phyloP scores from a whole-genome alignment of 1,140 invertebrate species.

The Epicauta chinensis region DNA sequence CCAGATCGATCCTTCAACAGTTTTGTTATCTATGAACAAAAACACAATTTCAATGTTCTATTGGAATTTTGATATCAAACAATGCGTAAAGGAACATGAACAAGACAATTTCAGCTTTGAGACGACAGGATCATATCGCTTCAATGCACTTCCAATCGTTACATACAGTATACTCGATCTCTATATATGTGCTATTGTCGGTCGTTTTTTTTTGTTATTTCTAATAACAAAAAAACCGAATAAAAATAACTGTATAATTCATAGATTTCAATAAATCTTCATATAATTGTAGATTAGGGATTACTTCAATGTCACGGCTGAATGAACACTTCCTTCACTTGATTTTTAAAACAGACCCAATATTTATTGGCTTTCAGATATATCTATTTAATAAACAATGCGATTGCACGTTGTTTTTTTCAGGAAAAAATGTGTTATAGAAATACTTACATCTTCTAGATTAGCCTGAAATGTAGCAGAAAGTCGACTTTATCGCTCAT shows the following conservation, averaged over 20 bases:
- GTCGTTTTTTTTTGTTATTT: too few relatives aligned
- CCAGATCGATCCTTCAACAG: not conserved
- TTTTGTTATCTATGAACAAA: not conserved
- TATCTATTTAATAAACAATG: constrained; percentile 14
- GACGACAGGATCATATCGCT: too few relatives aligned
- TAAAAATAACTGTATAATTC: constrained; percentile 1
- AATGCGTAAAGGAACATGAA: constrained; percentile 17
- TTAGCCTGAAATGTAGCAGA: too few relatives aligned
- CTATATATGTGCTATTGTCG: too few relatives aligned
- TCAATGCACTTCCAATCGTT: too few relatives aligned
- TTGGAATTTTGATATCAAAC: constrained; percentile 17
- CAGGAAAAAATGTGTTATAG: too few relatives aligned
- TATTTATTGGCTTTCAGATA: constrained; percentile 12
- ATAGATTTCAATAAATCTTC: constrained; percentile 7
- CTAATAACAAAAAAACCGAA: too few relatives aligned
- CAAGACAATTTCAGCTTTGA: constrained; percentile 13
- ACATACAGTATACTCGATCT: too few relatives aligned
- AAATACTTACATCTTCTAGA: too few relatives aligned
- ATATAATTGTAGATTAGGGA: too few relatives aligned
- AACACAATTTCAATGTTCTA: not conserved
- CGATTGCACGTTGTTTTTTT: not conserved
- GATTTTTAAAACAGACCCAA: constrained; percentile 3
- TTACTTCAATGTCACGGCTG: not conserved
- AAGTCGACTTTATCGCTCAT: too few relatives aligned
- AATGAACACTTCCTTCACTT: constrained; percentile 1